Evolutionary conservation across 2,797 vertebrate species (phyloP), one percentile per base, ranked within the genome.

Genomic region (Sebastes minor): DNA sequence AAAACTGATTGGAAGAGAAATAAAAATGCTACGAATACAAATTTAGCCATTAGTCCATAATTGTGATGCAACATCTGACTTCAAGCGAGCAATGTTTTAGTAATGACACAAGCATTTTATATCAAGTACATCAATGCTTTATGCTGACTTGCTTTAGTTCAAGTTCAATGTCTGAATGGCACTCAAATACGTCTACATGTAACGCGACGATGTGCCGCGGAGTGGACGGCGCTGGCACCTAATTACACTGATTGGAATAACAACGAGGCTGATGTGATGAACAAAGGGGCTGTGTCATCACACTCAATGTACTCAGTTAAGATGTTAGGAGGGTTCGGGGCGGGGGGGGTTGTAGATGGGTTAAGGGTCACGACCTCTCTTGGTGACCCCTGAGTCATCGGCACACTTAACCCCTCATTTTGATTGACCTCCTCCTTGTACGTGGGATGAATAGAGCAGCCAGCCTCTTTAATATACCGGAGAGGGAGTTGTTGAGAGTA

Each of bases 361-460:
- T 91, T 70, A 94, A 84, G 86, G 94, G 94, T 93, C 76, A 64
- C 2, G 59, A 91, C 91, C 92, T 90, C 78, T 61, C 32, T 60
- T n/a, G 60, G 65, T 90, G 91, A 95, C 93, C 93, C 86, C 81
- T 63, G 86, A 84, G 83, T 94, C 92, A 86, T 90, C 81, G 75
- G 80, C 84, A 91, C 93, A 94, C 92, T 95, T 95, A 95, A 95
- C 94, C 94, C 89, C 91, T 92, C 86, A 80, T 89, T 90, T 73
- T 80, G 75, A 92, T 74, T 93, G 93, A 95, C 94, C 92, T 86
- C 77, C 71, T 57, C 74, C 89, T 86, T 90, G 81, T 89, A 81
- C 9, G n/a, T 18, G 78, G 56, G 65, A 84, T 88, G 90, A 85
- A 65, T 56, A 67, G 38, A n/a, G 77, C 71, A 7, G 76, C 20